Evolutionary conservation across 1,140 invertebrate genomes (phyloP), one percentile per base, ranked within the genome.

Genomic region (Lasaia peninsularis): DNA sequence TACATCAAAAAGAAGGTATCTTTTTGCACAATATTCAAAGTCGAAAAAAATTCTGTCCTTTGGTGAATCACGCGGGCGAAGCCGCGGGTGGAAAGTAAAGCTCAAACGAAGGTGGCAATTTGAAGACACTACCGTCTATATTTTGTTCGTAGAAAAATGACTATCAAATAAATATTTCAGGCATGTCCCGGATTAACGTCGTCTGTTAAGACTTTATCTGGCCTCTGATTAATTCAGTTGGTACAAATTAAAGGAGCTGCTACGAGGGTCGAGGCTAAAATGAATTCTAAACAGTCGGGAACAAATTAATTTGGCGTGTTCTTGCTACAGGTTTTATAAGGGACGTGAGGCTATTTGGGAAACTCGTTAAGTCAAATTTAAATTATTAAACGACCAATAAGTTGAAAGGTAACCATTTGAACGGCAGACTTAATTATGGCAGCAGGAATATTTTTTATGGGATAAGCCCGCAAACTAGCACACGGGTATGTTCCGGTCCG

Each of bases 251-350:
- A 65, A 60, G 54, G 64, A 57, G 65, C 58, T 58, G 40, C n/a
- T 52, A 62, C 54, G 48, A 52, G 65, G 62, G 58, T 52, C 34
- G 34, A 54, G 32, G 60, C 50, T 55, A 48, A 60, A 69, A 69
- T 69, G 71, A 69, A 74, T 71, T 63, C 54, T 63, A 70, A 72
- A 65, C 64, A 68, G 65, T 33, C 33, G 49, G 58, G 56, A 49
- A 54, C 54, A 67, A 67, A 69, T 72, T 69, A 69, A 69, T 65
- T 67, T 63, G 58, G 33, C 52, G 37, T 37, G 40, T 51, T 59
- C 64, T 61, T 62, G 65, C 64, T 56, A 61, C 52, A 65, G 63
- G 58, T 65, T 60, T 63, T 56, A 53, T 53, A 60, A 60, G 60
- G 57, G 60, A 60, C 54, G 40, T 56, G 37, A 20, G 18, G 20